Evolutionary conservation across 2,888 invertebrate species (phyloP).

Genomic region (Lasius fuliginosus): DNA sequence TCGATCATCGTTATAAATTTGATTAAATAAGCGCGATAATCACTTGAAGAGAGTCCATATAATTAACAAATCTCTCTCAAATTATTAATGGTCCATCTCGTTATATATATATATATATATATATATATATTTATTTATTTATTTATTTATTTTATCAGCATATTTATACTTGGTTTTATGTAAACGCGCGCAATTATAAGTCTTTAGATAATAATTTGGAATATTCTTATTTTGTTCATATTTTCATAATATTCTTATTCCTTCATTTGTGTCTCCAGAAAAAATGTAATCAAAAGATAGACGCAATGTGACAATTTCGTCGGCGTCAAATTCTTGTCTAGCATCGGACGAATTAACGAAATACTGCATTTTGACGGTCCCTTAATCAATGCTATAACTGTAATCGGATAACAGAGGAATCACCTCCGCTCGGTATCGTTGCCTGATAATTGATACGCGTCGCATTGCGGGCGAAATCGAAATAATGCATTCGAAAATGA

Average conservation of each 20-base stretch:
- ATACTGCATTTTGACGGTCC: slow-evolving; percentile 22
- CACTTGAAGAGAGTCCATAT: slow-evolving; percentile 34
- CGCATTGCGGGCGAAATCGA: slow-evolving; percentile 10
- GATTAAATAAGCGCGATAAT: slow-evolving; percentile 5
- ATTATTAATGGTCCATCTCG: not conserved
- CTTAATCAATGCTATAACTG: slow-evolving; percentile 22
- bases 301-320: not conserved
- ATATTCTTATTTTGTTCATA: not conserved
- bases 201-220: not conserved
- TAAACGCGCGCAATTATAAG: not conserved
- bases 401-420: slow-evolving; percentile 25
- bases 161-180: not conserved
- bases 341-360: slow-evolving; percentile 6
- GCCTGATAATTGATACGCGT: slow-evolving; percentile 39
- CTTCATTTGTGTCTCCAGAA: not conserved
- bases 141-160: too few species aligned
- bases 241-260: not conserved
- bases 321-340: not conserved
- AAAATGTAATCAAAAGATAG: not conserved
- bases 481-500: slow-evolving; percentile 34
- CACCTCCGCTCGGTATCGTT: slow-evolving; percentile 20
- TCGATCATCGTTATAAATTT: slow-evolving; percentile 38
- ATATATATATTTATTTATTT: too few species aligned
- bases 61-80: slow-evolving; percentile 15
- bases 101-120: too few species aligned